Evolutionary conservation across 2,797 vertebrate species (phyloP), one percentile per base, ranked within the genome.

Genomic region (Eidolon dupreanum): DNA sequence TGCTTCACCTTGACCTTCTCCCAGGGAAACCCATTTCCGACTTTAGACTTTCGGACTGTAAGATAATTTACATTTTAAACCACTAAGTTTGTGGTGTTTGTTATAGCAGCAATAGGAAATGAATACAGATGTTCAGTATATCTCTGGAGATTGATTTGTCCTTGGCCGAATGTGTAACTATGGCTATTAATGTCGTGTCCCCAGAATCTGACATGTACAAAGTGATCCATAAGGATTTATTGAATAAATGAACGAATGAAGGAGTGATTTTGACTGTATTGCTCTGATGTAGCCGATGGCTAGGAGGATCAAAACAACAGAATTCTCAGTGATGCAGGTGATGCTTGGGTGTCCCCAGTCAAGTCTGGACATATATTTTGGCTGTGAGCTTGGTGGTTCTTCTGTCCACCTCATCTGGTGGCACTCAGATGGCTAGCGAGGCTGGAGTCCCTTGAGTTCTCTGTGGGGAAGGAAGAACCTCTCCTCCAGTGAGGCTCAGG

Each of bases 381-480:
- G 8, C 31, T 12, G 11, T 61, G 31, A 51, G 53, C 41, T 0
- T 13, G 61, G 43, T 0, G 1, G 26, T 33, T 78, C 3, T 46
- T n/a, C 19, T 24, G 43, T 13, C 1, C 1, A 0, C 6, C 1
- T 26, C 33, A 5, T 31, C 31, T 36, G 46, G 26, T 20, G 6
- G 43, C 9, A 12, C 19, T n/a, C n/a, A 26, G 55, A 73, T 57
- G 49, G 26, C 1, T 0, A 0, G 0, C 1, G 51, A 15, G 33
- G 49, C 46, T 61, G 16, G 26, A 22, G 17, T 6, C 22, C 59
- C n/a, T 13, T 0, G 1, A 55, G n/a, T 28, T 26, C 59, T 11
- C 2, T 1, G 5, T 3, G 51, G 33, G 53, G 31, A 1, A 8
- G 46, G 22, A n/a, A n/a, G n/a, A n/a, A n/a, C n/a, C 28, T 26